Evolutionary conservation across 1,140 invertebrate genomes (phyloP), one percentile per base, ranked within the genome.

Genomic region (Halyomorpha halys): DNA sequence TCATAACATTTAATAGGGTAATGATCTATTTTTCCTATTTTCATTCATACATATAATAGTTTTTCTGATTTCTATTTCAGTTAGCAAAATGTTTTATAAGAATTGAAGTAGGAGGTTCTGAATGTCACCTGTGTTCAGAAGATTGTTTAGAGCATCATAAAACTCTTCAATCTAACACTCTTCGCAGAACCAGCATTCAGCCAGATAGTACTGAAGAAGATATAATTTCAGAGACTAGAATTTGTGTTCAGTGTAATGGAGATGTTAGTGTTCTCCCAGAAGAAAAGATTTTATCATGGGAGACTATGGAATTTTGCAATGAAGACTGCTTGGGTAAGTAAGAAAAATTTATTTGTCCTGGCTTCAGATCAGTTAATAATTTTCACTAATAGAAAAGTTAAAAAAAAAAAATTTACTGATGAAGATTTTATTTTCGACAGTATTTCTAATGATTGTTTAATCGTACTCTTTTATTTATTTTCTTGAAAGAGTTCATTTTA

Each of bases 231-330:
- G 45, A 44, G 30, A 16, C 27, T 13, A 56, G 81, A 16, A 76
- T 75, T 21, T 85, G 83, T 71, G 74, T 73, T 2, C 75, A 81
- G 64, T 85, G 84, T 72, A 68, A 69, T 39, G 65, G 71, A 44
- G 68, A 69, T 39, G 65, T 72, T 44, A 67, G 77, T 65, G 66
- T 77, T 72, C 13, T 70, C 4, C 72, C 69, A 21, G 80, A 83
- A 25, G 83, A 86, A 15, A 81, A 81, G 65, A 82, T 83, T 71
- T 75, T 90, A 14, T 85, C 84, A 0, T 97, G 92, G 92, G 91
- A 94, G 76, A 91, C 91, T 0, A 90, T 95, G 85, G 90, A 94
- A 72, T 95, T 92, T 73, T 96, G 92, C 74, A 87, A 89, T 66
- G 90, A 94, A 72, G 79, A 84, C 53, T 95, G 92, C 74, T 79